These are phyloP conservation scores for Dolichomitus sp. DNA, from an alignment of 2,888 invertebrate genomes.

Conservation along the genomic window DNA sequence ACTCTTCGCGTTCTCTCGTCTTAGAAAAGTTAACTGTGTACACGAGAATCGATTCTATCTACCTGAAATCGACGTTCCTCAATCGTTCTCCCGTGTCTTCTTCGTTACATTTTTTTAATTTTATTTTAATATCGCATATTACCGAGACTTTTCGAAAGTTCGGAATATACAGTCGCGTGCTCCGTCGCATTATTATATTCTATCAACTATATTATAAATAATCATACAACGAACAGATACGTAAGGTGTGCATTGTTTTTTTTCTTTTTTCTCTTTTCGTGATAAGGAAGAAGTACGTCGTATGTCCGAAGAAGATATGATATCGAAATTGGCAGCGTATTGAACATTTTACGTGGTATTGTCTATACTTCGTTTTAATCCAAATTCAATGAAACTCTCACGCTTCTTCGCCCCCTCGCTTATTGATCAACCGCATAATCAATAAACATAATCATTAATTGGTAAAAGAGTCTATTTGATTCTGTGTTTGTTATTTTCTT, in stretches of 20 bases:
- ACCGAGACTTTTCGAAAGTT: constrained; percentile 53
- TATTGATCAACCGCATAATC: constrained; percentile 44
- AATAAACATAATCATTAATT: constrained; percentile 15
- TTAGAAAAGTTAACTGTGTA: constrained; percentile 58
- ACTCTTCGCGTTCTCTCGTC: constrained; percentile 40
- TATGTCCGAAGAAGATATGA: constrained; percentile 77
- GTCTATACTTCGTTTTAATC: constrained; percentile 72
- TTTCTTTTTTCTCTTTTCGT: constrained; percentile 42
- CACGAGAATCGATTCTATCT: constrained; percentile 47
- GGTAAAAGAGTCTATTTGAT: constrained; percentile 34
- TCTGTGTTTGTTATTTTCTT: constrained; percentile 18
- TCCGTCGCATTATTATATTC: constrained; percentile 45
- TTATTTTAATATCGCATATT: constrained; percentile 10
- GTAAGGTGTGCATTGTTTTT: constrained; percentile 53
- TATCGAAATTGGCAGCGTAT: constrained; percentile 81
- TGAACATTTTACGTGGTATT: constrained; percentile 80
- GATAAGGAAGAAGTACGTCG: constrained; percentile 63
- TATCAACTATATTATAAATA: constrained; percentile 64
- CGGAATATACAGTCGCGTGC: constrained; percentile 45
- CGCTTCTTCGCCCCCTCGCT: constrained; percentile 39
- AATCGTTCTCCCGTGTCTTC: constrained; percentile 34
- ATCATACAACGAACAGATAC: constrained; percentile 65
- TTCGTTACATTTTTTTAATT: constrained; percentile 41
- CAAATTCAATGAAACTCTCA: constrained; percentile 35
- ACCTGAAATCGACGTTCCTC: constrained; percentile 14